Evolutionary conservation across 1,140 invertebrate species (phyloP).

Genomic region (Trachymyrmex septentrionalis): DNA sequence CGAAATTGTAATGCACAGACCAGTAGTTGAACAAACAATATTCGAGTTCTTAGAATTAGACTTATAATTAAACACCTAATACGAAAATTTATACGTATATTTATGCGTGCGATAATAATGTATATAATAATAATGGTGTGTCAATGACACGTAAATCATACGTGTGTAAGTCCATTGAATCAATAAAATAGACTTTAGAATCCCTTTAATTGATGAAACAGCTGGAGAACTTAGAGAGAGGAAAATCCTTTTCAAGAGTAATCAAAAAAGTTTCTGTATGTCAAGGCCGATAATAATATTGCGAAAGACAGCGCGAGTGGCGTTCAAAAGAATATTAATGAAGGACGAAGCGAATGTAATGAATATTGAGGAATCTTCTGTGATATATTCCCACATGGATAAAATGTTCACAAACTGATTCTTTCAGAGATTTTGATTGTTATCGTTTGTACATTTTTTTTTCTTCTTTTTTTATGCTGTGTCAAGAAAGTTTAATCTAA

Average conservation of each 20-base stretch:
- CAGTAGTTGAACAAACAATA: too few relatives aligned
- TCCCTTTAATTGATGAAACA: background rate
- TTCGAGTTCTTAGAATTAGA: too few relatives aligned
- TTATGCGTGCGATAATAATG: too few relatives aligned
- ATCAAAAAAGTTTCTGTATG: constrained; percentile 6
- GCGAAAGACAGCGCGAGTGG: background rate
- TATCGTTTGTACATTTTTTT: background rate
- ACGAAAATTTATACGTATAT: too few relatives aligned
- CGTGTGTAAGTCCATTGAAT: too few relatives aligned
- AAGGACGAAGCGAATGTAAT: background rate
- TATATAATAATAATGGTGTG: too few relatives aligned
- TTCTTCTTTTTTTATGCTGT: background rate
- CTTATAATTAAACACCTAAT: too few relatives aligned
- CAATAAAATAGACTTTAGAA: too few relatives aligned
- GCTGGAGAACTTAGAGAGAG: background rate
- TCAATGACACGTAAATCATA: too few relatives aligned
- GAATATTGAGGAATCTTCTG: constrained; percentile 7
- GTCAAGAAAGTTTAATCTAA: background rate
- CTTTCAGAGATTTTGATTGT: constrained; percentile 7
- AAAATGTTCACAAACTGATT: background rate
- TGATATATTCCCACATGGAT: constrained; percentile 20
- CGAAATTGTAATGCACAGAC: too few relatives aligned
- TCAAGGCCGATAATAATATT: constrained; percentile 39
- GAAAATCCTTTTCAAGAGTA: background rate
- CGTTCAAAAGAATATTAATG: constrained; percentile 20